A percentile compares a stretch with the other conserved stretches of the same genome.
Conservation (phyloP, 2,797 vertebrate species). For the Crossoptilon crossoptilon region DNA sequence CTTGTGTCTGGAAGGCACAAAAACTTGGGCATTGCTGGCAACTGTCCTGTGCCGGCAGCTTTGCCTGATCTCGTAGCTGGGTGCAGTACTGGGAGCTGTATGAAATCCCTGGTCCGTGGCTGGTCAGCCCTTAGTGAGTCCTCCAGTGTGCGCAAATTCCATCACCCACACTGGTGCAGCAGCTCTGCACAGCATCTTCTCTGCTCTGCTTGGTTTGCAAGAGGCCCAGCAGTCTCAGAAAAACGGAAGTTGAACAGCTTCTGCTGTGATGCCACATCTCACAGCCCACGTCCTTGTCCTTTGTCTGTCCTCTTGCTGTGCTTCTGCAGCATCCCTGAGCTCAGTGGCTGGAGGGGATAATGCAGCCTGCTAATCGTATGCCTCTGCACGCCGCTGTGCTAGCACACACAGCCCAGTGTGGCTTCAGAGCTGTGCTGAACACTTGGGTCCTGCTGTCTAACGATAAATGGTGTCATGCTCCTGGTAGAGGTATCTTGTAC, state of each 20-base stretch:
- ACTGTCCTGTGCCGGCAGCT: not conserved
- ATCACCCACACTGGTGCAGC: not conserved
- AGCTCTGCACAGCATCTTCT: not conserved
- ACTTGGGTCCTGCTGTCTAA: slow-evolving; percentile 38
- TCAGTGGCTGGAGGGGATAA: slow-evolving; percentile 50
- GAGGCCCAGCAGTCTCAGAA: not conserved
- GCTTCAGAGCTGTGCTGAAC: not conserved
- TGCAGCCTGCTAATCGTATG: slow-evolving; percentile 17
- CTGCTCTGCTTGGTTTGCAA: not conserved
- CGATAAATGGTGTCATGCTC: slow-evolving; percentile 49
- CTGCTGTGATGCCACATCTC: not conserved
- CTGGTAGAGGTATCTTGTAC: slow-evolving; percentile 12
- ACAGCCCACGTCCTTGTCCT: not conserved
- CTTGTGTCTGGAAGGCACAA: not conserved
- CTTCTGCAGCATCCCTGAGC: slow-evolving; percentile 11
- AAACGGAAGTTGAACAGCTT: slow-evolving; percentile 15
- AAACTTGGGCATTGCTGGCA: not conserved
- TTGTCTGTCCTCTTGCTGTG: slow-evolving; percentile 21
- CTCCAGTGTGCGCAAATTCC: fast-evolving
- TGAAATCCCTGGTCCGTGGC: not conserved
- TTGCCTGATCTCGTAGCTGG: fast-evolving
- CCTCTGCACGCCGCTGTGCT: slow-evolving; percentile 23
- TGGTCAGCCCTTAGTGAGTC: not conserved
- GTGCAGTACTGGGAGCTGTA: not conserved
- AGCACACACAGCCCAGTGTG: not conserved